phyloP scores from a whole-genome alignment of 2,888 invertebrate genomes.

The Ditylenchus weischeri region DNA sequence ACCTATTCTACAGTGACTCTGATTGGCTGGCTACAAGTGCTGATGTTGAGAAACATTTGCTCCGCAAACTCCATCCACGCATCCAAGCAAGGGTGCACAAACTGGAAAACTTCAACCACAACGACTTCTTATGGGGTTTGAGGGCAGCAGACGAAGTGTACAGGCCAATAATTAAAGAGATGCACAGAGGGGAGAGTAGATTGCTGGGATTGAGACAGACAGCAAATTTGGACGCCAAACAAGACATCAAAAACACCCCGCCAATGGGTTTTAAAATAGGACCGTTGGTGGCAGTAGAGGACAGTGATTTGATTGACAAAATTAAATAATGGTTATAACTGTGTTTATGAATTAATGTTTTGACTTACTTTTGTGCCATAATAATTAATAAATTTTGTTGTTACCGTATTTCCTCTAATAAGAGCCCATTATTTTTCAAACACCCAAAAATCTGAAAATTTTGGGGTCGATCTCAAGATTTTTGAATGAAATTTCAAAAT shows the following conservation, averaged over 20 bases:
- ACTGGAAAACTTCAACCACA: constrained; percentile 37
- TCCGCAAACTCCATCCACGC: constrained; percentile 16
- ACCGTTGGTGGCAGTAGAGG: neutral
- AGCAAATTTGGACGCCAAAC: no score
- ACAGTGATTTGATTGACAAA: neutral
- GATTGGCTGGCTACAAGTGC: constrained; percentile 40
- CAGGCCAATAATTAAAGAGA: constrained; percentile 32
- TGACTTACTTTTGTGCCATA: no score
- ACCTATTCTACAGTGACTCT: constrained; percentile 50
- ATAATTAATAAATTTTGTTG: no score
- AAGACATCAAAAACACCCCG: neutral
- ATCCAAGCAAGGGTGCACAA: constrained; percentile 20
- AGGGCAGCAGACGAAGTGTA: constrained; percentile 38
- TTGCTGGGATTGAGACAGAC: no score
- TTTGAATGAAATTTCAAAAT: no score
- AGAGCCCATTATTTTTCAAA: no score
- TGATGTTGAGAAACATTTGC: constrained; percentile 34
- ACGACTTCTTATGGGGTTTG: constrained; percentile 36
- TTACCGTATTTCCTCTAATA: no score
- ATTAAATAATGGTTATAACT: neutral
- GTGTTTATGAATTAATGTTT: neutral
- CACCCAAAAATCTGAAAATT: no score
- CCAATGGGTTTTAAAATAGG: constrained; percentile 1
- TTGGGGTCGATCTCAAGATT: no score
- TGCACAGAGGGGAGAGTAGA: constrained; percentile 7